Evolutionary conservation across 2,888 invertebrate species (phyloP).

Genomic region (Mesochorus sp.): DNA sequence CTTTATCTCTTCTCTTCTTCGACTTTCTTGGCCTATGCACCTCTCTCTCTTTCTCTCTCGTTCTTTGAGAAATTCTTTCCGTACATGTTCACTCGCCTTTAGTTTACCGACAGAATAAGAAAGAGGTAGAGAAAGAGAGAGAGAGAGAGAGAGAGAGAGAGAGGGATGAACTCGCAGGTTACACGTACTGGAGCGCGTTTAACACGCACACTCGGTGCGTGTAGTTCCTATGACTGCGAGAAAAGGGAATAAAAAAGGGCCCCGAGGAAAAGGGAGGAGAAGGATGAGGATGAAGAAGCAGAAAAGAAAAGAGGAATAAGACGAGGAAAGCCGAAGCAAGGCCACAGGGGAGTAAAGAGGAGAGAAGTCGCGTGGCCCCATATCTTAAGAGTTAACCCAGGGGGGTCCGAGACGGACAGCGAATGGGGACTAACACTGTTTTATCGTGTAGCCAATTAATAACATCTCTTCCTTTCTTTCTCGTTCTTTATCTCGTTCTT

Average conservation of each 20-base stretch:
- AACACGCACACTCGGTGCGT: slow-evolving; percentile 60
- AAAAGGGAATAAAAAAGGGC: slow-evolving; percentile 20
- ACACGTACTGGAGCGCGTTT: slow-evolving; percentile 60
- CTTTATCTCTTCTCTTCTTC: slow-evolving; percentile 7
- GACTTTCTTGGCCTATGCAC: background rate
- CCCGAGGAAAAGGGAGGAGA: slow-evolving; percentile 64
- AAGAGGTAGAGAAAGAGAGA: background rate
- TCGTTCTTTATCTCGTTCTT: slow-evolving; percentile 25
- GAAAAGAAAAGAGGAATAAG: slow-evolving; percentile 3
- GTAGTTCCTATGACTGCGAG: slow-evolving; percentile 43
- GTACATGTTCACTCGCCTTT: slow-evolving; percentile 24
- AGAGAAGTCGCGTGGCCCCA: slow-evolving; percentile 79
- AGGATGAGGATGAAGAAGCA: slow-evolving; percentile 61
- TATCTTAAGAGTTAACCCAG: slow-evolving; percentile 76
- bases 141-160: slow-evolving; percentile 7
- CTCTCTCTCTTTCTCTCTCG: background rate
- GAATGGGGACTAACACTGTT: slow-evolving; percentile 79
- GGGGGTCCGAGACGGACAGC: slow-evolving; percentile 77
- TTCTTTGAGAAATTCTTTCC: slow-evolving; percentile 4
- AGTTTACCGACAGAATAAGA: background rate
- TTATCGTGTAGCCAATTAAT: slow-evolving; percentile 81
- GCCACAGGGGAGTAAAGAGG: slow-evolving; percentile 58
- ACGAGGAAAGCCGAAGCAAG: slow-evolving; percentile 33
- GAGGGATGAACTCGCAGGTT: slow-evolving; percentile 37
- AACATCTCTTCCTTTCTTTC: slow-evolving; percentile 72